phyloP scores from a whole-genome alignment of 2,888 invertebrate genomes.

The Congeria kusceri region DNA sequence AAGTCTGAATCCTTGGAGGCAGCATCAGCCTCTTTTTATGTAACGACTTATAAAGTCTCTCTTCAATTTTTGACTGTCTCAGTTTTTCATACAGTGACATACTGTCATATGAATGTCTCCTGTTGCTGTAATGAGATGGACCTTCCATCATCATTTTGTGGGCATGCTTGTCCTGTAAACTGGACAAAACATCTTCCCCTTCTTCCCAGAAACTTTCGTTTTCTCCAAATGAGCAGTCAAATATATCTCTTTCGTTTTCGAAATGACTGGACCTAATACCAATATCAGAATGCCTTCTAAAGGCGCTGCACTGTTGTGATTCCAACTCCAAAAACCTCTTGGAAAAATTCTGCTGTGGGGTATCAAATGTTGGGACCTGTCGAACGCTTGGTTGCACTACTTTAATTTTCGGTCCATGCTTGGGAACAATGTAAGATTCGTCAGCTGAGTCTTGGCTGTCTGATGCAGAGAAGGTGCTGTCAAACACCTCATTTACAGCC shows the following conservation, averaged over 20 bases:
- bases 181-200: not conserved
- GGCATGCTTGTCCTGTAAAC: not conserved
- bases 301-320: not conserved
- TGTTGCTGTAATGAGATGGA: not conserved
- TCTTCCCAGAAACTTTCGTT: not conserved
- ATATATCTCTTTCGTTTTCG: not conserved
- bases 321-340: not conserved
- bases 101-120: not conserved
- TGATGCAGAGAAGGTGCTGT: not conserved
- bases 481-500: slow-evolving; percentile 34
- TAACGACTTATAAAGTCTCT: slow-evolving; percentile 21
- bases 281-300: slow-evolving; percentile 3
- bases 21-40: slow-evolving; percentile 28
- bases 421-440: slow-evolving; percentile 30
- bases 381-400: slow-evolving; percentile 27
- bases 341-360: not conserved
- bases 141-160: slow-evolving; percentile 14
- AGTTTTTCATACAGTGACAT: slow-evolving; percentile 24
- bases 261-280: not conserved
- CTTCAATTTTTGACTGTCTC: slow-evolving; percentile 4
- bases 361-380: not conserved
- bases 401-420: slow-evolving; percentile 21
- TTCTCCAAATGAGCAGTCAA: not conserved
- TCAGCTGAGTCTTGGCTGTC: not conserved
- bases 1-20: slow-evolving; percentile 17